Evolutionary conservation across 2,888 invertebrate genomes (phyloP), one percentile per base, ranked within the genome.

Genomic region (Galerucella calmariensis): DNA sequence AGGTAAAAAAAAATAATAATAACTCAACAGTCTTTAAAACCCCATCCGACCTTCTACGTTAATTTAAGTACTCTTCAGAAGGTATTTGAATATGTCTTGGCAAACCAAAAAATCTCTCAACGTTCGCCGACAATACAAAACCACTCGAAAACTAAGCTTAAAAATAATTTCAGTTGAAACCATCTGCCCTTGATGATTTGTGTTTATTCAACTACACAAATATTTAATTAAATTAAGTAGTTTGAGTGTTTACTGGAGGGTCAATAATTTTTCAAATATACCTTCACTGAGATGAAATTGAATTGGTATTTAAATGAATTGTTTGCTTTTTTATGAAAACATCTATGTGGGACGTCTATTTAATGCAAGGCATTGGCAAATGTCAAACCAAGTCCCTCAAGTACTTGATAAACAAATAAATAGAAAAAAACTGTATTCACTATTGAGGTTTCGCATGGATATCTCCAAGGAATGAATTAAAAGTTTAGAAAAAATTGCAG

Each of bases 191-290:
- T 53, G 8, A 35, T 8, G 35, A 35, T 35, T 35, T 35, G 35
- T 35, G 16, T 53, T 53, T 53, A 53, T n/a, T 53, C n/a, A 53
- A 53, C 53, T 53, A 53, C 14, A 53, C n/a, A 53, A 53, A 53
- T n/a, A 53, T 53, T 53, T n/a, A 53, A 53, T 53, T 2, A 53
- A 53, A 14, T n/a, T 53, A 16, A 53, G 53, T 14, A n/a, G 14
- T 53, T 53, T 4, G 53, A 53, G 6, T 5, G n/a, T 12, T 51
- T n/a, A 12, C 14, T n/a, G 12, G 3, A 51, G n/a, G 51, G n/a
- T 51, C 51, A 51, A 51, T 51, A 51, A 51, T 51, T 51, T 51
- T n/a, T n/a, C 4, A n/a, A 14, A 5, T 1, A 27, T 27, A 27
- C 27, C 27, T 27, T 27, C 4, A 27, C 27, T 8, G 35, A 35